A percentile compares a stretch with the other conserved stretches of the same genome.
These are phyloP conservation scores for Allolobophora icterica DNA, from an alignment of 2,888 invertebrate species.

Conservation along the genomic window DNA sequence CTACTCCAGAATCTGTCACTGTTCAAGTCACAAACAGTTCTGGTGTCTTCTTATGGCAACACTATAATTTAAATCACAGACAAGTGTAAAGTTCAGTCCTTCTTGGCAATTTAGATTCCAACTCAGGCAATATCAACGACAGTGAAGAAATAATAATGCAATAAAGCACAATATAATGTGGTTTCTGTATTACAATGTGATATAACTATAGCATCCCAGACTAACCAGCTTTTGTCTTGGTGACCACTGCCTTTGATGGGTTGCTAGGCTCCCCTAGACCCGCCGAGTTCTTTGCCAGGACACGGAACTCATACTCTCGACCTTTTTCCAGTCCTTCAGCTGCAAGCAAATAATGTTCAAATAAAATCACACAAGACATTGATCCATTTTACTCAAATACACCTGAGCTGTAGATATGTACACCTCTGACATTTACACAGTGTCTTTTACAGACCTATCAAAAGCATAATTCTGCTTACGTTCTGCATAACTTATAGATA, in stretches of 20 bases:
- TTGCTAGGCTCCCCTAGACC: slow-evolving; percentile 92
- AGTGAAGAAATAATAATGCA: background rate
- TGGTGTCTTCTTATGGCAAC: background rate
- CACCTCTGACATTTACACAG: background rate
- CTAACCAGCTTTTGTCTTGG: slow-evolving; percentile 77
- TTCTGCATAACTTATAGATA: background rate
- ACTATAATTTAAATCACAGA: background rate
- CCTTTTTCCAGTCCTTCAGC: slow-evolving; percentile 72
- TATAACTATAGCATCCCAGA: background rate
- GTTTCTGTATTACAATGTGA: background rate
- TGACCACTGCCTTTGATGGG: slow-evolving; percentile 80
- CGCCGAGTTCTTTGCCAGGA: slow-evolving; percentile 89
- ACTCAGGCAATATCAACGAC: background rate
- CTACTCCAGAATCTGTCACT: background rate
- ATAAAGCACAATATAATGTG: background rate
- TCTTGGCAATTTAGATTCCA: background rate
- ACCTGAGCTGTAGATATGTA: background rate
- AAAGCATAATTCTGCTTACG: background rate
- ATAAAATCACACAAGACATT: slow-evolving; percentile 1
- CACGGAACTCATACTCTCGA: slow-evolving; percentile 93
- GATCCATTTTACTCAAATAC: background rate
- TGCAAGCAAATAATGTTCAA: background rate
- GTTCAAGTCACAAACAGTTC: background rate
- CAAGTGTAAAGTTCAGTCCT: background rate
- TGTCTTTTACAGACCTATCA: background rate